phyloP scores from a whole-genome alignment of 2,113 vertebrate species.

The Poecilia latipinna region DNA sequence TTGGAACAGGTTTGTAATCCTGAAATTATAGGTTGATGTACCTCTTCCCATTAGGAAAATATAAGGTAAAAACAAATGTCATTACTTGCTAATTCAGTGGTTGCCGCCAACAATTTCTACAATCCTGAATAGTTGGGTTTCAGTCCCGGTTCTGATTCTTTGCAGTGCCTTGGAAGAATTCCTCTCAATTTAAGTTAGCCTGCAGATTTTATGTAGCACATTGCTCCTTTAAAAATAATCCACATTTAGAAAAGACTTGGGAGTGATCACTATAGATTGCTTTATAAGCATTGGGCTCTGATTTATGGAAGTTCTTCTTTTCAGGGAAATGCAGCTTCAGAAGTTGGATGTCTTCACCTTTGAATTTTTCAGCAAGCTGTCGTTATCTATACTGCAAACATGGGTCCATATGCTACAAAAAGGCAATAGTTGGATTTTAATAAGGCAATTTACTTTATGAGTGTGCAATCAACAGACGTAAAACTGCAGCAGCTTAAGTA shows the following conservation, averaged over 20 bases:
- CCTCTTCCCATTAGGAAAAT: too few species aligned
- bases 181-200: not conserved
- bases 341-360: not conserved
- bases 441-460: not conserved
- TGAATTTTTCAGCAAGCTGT: not conserved
- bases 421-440: not conserved
- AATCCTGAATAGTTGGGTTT: too few species aligned
- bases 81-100: too few species aligned
- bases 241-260: not conserved
- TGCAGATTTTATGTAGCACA: not conserved
- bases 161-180: too few species aligned
- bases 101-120: too few species aligned
- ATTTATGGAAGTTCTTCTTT: not conserved
- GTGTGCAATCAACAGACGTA: not conserved
- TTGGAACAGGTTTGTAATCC: not conserved
- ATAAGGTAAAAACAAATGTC: too few species aligned
- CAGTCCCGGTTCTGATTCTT: too few species aligned
- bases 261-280: not conserved
- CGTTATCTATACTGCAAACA: slow-evolving; percentile 24
- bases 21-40: not conserved
- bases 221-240: not conserved
- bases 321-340: not conserved
- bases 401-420: not conserved
- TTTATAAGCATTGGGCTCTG: too few species aligned
- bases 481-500: slow-evolving; percentile 16